Evolutionary conservation across 2,797 vertebrate genomes (phyloP).

Genomic region (Acanthis flammea): DNA sequence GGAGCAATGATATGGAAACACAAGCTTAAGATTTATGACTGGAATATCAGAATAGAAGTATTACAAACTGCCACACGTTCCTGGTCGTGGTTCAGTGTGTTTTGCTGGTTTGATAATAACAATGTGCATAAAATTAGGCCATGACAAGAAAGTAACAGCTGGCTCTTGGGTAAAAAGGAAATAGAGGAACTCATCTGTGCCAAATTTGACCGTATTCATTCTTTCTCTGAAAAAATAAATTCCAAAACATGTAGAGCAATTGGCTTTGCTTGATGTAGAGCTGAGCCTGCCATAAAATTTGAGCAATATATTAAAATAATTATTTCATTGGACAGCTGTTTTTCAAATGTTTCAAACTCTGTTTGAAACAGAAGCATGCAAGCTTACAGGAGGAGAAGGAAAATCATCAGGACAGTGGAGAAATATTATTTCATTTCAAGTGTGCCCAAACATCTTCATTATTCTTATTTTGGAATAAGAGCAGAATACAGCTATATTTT

Average conservation of each 20-base stretch:
- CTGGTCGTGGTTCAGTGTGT: not conserved
- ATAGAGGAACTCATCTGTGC: constrained; percentile 3
- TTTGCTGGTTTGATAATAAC: not conserved
- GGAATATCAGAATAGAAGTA: not conserved
- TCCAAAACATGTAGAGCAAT: constrained; percentile 77
- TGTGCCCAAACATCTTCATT: not conserved
- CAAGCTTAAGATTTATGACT: not conserved
- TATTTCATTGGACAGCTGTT: constrained; percentile 57
- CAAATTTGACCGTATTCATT: constrained; percentile 81
- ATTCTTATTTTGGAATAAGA: not conserved
- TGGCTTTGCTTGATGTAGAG: constrained; percentile 71
- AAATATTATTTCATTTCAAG: not conserved
- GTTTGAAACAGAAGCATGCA: constrained; percentile 91
- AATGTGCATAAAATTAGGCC: not conserved
- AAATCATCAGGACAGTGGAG: not conserved
- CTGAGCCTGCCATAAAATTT: constrained; percentile 81
- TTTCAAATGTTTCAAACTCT: constrained; percentile 48
- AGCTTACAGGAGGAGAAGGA: constrained; percentile 70
- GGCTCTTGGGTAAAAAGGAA: not conserved
- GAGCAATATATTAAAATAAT: constrained; percentile 84
- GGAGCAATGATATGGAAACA: not conserved
- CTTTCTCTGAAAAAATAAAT: constrained; percentile 2
- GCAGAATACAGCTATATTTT: not conserved
- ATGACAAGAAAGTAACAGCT: not conserved
- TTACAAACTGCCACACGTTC: not conserved